A percentile compares a stretch with the other conserved stretches of the same genome.
phyloP scores from a whole-genome alignment of 2,113 vertebrate genomes.

The Callocephalon fimbriatum region DNA sequence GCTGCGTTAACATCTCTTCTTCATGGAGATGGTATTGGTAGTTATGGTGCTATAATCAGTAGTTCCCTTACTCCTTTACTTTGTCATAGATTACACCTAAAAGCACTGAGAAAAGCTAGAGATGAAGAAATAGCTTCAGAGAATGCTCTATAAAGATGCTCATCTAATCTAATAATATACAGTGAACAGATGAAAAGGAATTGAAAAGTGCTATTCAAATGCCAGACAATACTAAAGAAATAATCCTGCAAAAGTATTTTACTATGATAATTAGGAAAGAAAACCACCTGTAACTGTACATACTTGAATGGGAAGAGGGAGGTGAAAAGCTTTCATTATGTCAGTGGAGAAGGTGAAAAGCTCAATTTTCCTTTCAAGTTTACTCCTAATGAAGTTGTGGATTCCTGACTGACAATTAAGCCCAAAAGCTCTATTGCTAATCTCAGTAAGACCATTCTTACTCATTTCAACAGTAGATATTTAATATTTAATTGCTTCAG shows the following conservation, averaged over 20 bases:
- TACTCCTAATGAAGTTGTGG: neutral
- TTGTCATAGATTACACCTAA: neutral
- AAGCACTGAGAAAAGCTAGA: neutral
- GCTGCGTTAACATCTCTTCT: neutral
- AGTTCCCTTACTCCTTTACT: neutral
- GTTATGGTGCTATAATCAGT: neutral
- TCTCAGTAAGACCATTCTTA: neutral
- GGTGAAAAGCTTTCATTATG: neutral
- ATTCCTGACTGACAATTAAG: neutral
- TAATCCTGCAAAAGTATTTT: neutral
- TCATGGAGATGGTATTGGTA: neutral
- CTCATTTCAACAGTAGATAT: neutral
- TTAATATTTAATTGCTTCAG: neutral
- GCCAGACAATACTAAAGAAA: neutral
- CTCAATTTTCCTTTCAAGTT: neutral
- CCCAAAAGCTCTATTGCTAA: neutral
- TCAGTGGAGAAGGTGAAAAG: neutral
- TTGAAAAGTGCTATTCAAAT: constrained; percentile 6
- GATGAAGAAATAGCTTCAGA: neutral
- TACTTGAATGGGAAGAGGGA: neutral
- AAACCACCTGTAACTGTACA: neutral
- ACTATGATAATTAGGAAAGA: constrained; percentile 18
- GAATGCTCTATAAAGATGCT: neutral
- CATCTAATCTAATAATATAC: neutral
- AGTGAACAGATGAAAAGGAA: neutral